These are phyloP conservation scores for Callospermophilus lateralis DNA, from an alignment of 2,113 vertebrate genomes.

Conservation along the genomic window DNA sequence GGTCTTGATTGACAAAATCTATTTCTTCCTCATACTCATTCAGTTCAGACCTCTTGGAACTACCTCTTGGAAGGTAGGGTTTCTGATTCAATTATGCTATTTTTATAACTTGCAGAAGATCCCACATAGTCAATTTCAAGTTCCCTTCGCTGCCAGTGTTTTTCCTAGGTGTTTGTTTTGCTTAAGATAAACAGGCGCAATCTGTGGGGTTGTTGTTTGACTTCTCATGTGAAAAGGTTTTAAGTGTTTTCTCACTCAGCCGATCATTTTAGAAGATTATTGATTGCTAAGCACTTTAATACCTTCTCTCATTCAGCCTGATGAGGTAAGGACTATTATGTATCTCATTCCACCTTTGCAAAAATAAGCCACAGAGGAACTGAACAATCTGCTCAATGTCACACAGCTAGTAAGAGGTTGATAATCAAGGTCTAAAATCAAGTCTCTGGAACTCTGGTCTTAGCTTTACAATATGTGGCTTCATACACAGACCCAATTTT, in stretches of 20 bases:
- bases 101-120: constrained; percentile 43
- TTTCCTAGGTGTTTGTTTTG: constrained; percentile 59
- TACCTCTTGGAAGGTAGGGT: not conserved
- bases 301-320: not conserved
- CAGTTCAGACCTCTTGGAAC: constrained; percentile 23
- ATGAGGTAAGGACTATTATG: not conserved
- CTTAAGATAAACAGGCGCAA: not conserved
- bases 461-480: not conserved
- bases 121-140: constrained; percentile 34
- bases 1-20: not conserved
- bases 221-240: constrained; percentile 48
- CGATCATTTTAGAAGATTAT: constrained; percentile 60
- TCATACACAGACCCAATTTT: not conserved
- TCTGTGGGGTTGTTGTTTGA: constrained; percentile 52
- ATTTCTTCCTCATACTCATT: constrained; percentile 19
- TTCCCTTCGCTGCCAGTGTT: constrained; percentile 10
- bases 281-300: not conserved
- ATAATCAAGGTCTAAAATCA: not conserved
- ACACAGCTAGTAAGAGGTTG: not conserved
- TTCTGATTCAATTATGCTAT: constrained; percentile 64
- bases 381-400: not conserved
- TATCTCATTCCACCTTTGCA: constrained; percentile 35
- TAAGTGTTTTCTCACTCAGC: constrained; percentile 43
- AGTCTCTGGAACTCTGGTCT: not conserved
- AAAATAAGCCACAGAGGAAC: constrained; percentile 21